These are phyloP conservation scores for Drosophila virilis DNA, from an alignment of 1,140 invertebrate genomes.

Conservation along the genomic window DNA sequence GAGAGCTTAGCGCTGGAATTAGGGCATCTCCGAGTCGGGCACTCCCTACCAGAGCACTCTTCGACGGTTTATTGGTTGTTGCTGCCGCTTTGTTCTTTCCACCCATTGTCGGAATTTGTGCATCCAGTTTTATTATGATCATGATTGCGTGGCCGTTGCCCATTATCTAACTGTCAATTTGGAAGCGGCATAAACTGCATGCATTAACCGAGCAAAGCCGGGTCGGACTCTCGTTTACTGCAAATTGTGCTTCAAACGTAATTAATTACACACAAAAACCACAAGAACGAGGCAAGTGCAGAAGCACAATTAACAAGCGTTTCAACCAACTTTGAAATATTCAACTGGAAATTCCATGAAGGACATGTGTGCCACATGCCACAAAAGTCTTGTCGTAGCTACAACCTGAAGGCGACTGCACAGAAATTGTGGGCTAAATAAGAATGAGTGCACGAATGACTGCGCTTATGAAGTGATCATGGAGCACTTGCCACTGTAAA, in stretches of 20 bases:
- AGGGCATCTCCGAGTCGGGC: not conserved
- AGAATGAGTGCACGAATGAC: not conserved
- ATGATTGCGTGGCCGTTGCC: slow-evolving; percentile 19
- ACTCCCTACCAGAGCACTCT: too few relatives aligned
- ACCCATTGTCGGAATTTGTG: slow-evolving; percentile 16
- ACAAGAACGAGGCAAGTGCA: not conserved
- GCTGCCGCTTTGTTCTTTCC: not conserved
- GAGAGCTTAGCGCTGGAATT: too few relatives aligned
- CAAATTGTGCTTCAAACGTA: not conserved
- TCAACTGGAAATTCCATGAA: not conserved
- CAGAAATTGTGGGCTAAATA: not conserved
- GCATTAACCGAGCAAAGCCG: slow-evolving; percentile 7
- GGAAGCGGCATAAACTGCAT: slow-evolving; percentile 5
- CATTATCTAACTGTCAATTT: slow-evolving; percentile 40
- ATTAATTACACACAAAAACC: slow-evolving; percentile 6
- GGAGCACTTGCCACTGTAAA: not conserved
- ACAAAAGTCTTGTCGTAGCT: not conserved
- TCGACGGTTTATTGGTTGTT: not conserved
- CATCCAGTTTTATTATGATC: slow-evolving; percentile 36
- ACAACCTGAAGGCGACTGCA: not conserved
- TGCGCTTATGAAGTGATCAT: not conserved
- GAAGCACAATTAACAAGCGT: not conserved
- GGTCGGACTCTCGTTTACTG: not conserved
- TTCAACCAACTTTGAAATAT: not conserved
- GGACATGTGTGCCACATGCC: not conserved